Evolutionary conservation across 92 coral and sea anemone species (phyloP), one percentile per base, ranked within the genome.

Genomic region (Scolanthus callimorphus): DNA sequence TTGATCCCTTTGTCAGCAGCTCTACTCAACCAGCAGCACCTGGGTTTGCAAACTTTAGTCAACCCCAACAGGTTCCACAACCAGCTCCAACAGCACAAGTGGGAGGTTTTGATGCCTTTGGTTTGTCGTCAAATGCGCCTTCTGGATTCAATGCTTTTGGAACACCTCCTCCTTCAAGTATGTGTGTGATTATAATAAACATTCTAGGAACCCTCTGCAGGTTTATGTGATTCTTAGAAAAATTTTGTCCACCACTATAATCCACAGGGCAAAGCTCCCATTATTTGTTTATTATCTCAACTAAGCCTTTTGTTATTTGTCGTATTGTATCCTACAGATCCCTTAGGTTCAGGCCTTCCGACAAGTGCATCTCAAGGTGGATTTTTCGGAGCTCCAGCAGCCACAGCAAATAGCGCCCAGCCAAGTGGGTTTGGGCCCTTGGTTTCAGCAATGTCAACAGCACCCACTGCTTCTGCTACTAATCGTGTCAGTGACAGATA

Each of bases 351-450:
- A 34, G 41, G 41, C 6, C 6, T 34, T 34, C 41, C 6, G 15
- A 6, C 41, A 34, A 6, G 8, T 15, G 15, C 8, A 6, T 34
- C 41, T 15, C 41, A 34, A 34, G 41, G 41, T 6, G 41, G 41
- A 34, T 6, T 34, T 6, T 34, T 34, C 15, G 41, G 41, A 27
- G 63, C 79, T 17, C 43, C 76, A 29, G 69, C 95, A 8, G 47
- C 95, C 81, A 83, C 86, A 4, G 39, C 81, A 11, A 73, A 80
- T 27, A 37, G 78, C 52, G n/a, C n/a, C n/a, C n/a, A n/a, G n/a
- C n/a, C n/a, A n/a, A n/a, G n/a, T n/a, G n/a, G n/a, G n/a, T 94
- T 88, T 78, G 99, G 99, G 27, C 99, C 99, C 24, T 27, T 94
- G 74, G 96, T 94, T 12, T 94, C 96, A 49, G 89, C 99, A 0